Evolutionary conservation across 2,113 vertebrate species (phyloP).

Genomic region (Pollimyrus isidori): DNA sequence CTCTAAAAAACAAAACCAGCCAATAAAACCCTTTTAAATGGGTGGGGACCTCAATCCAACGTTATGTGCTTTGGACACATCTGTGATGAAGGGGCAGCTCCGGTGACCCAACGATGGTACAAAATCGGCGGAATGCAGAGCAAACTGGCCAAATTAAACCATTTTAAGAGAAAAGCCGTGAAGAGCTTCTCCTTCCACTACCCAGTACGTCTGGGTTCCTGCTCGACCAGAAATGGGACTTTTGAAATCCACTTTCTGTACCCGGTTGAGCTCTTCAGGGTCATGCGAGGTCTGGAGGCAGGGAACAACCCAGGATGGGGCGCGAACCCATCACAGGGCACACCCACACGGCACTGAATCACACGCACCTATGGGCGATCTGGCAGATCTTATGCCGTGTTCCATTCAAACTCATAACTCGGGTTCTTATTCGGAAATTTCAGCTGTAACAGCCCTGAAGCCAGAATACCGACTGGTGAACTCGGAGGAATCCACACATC

Average conservation of each 20-base stretch:
- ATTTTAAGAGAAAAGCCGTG: background rate
- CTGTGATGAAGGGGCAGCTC: background rate
- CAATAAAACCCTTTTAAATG: background rate
- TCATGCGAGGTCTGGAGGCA: background rate
- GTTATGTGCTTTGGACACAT: too few species aligned
- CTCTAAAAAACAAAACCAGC: background rate
- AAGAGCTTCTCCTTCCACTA: slow-evolving; percentile 1
- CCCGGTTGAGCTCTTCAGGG: background rate
- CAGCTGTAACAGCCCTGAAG: too few species aligned
- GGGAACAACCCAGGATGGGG: background rate
- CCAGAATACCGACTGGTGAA: too few species aligned
- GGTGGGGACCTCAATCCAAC: background rate
- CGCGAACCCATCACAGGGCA: background rate
- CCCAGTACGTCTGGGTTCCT: background rate
- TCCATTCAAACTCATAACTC: too few species aligned
- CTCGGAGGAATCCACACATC: too few species aligned
- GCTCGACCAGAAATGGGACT: background rate
- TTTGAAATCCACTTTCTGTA: background rate
- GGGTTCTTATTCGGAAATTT: too few species aligned
- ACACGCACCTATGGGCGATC: background rate
- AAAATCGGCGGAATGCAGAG: slow-evolving; percentile 10
- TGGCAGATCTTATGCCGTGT: too few species aligned
- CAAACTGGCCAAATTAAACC: slow-evolving; percentile 17
- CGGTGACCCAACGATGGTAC: background rate
- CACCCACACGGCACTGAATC: background rate